A percentile compares a stretch with the other conserved stretches of the same genome.
These are phyloP conservation scores for Clarias laeviceps DNA, from an alignment of 2,797 vertebrate genomes.

Conservation along the genomic window DNA sequence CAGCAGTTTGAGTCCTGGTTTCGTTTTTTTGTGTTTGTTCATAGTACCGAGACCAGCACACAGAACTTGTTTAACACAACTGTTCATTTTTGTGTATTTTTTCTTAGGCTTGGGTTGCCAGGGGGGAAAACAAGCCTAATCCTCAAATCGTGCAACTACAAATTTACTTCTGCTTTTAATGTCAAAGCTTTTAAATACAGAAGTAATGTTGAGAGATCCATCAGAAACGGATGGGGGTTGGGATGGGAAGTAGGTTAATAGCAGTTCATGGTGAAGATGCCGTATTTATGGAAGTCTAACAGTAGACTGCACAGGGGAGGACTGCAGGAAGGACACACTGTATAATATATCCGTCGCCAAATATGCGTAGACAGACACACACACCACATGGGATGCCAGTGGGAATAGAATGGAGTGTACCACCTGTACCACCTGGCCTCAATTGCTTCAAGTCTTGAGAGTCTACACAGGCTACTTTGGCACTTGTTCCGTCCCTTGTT, in stretches of 20 bases:
- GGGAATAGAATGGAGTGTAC: too few species aligned
- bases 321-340: too few species aligned
- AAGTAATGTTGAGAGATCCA: background rate
- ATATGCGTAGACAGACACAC: too few species aligned
- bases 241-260: background rate
- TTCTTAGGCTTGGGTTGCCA: background rate
- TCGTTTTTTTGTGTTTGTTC: background rate
- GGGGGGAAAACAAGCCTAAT: background rate
- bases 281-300: too few species aligned
- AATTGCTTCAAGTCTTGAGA: too few species aligned
- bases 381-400: too few species aligned
- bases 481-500: too few species aligned
- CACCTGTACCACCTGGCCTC: too few species aligned
- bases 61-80: background rate
- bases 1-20: background rate
- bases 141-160: background rate
- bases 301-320: too few species aligned
- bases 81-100: background rate
- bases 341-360: too few species aligned
- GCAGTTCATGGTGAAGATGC: background rate
- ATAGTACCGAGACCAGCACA: background rate
- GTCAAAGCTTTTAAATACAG: background rate
- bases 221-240: background rate
- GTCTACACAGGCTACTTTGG: too few species aligned
- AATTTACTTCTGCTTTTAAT: background rate